Evolutionary conservation across 2,113 vertebrate genomes (phyloP).

Genomic region (Notiomystis cincta): DNA sequence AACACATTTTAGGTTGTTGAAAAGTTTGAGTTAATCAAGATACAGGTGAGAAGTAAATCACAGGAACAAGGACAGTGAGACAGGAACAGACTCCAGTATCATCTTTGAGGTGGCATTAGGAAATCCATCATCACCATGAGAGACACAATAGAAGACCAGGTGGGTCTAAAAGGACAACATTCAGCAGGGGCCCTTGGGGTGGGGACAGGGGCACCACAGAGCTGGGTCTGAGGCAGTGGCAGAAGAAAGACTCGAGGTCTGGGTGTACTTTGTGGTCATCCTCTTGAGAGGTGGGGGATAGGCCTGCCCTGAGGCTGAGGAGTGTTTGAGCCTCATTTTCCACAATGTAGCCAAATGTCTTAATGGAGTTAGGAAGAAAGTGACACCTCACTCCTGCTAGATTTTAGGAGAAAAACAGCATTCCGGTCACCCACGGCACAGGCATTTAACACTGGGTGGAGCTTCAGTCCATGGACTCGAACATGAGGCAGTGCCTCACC

Average conservation of each 20-base stretch:
- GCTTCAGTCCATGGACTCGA: neutral
- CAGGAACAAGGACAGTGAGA: neutral
- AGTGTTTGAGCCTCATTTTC: neutral
- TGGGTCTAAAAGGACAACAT: neutral
- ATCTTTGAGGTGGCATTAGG: neutral
- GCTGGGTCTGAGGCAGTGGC: neutral
- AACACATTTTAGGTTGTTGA: neutral
- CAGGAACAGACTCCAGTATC: neutral
- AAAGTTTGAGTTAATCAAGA: neutral
- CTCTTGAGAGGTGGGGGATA: neutral
- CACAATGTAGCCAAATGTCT: neutral
- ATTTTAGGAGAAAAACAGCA: neutral
- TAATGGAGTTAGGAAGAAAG: neutral
- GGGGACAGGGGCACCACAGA: neutral
- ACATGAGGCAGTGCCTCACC: neutral
- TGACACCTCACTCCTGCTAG: neutral
- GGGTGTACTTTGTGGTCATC: neutral
- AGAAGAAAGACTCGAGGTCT: neutral
- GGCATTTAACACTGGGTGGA: neutral
- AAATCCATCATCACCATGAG: neutral
- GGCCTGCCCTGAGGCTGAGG: neutral
- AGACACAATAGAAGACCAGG: neutral
- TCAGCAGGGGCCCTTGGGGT: neutral
- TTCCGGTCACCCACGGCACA: neutral
- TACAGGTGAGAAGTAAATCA: neutral